A percentile compares a stretch with the other conserved stretches of the same genome.
phyloP scores from a whole-genome alignment of 2,888 invertebrate species.

The Actias luna region DNA sequence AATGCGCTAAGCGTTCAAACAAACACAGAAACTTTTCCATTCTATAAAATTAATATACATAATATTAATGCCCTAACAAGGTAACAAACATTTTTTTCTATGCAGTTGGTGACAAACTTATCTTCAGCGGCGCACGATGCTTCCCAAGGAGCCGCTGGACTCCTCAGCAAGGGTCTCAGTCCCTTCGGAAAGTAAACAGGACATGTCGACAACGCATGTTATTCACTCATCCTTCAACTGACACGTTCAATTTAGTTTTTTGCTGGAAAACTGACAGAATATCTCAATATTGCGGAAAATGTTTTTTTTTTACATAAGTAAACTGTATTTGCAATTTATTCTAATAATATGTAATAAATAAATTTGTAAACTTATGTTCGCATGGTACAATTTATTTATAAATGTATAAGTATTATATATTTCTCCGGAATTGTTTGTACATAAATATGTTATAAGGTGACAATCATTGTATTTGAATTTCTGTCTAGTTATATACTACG shows the following conservation, averaged over 20 bases:
- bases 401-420: not conserved
- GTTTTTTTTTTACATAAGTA: no score
- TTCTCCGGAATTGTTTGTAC: not conserved
- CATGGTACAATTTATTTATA: not conserved
- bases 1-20: no score
- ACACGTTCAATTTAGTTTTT: conserved; percentile 20
- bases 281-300: conserved; percentile 14
- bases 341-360: not conserved
- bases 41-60: no score
- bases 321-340: not conserved
- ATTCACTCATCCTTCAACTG: conserved; percentile 21
- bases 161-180: conserved; percentile 78
- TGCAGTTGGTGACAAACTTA: conserved; percentile 63
- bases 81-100: no score
- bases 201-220: not conserved
- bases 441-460: conserved; percentile 6
- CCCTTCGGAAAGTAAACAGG: conserved; percentile 63
- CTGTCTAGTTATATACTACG: not conserved
- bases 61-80: no score
- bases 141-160: conserved; percentile 66
- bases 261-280: conserved; percentile 41
- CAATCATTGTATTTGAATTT: not conserved
- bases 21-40: no score
- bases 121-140: conserved; percentile 68
- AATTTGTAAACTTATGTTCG: not conserved